Evolutionary conservation across 1,140 invertebrate genomes (phyloP), one percentile per base, ranked within the genome.

Genomic region (Drosophila paulistorum): DNA sequence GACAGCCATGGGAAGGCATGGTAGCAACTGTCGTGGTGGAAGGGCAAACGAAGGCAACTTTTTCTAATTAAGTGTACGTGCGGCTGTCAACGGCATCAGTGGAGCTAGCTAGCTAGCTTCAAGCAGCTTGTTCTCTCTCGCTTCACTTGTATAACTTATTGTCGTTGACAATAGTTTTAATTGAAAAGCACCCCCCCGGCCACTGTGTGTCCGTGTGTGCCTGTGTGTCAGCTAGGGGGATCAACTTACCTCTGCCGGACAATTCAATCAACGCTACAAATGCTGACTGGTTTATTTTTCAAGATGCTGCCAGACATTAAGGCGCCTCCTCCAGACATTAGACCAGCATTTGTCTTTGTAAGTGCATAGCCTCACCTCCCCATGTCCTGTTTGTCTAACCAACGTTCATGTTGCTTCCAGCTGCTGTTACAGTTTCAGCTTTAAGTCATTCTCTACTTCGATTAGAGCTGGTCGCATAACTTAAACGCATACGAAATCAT

Each of bases 21-120:
- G 10, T 20, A 45, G 37, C 51, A 33, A 17, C 54, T 61, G 33
- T n/a, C 48, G 10, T 35, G 54, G 37, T 9, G 35, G 48, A 17
- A 14, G 13, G 39, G 13, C 39, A 66, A 66, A 58, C 64, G 54
- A 64, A 17, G 72, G 70, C 76, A 89, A 74, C 79, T 83, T 89
- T 89, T 89, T 89, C 84, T 89, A 89, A 89, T 89, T 89, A 89
- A 89, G 80, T 84, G 84, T 84, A 89, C 84, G 84, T 89, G 85
- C 74, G 61, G 68, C 84, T 89, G 84, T 89, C 84, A 89, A 79
- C 80, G 69, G 71, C 84, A 74, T 78, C 77, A 84, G 76, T 51
- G 76, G 65, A 37, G 7, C 11, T 13, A 39, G 37, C 71, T 78
- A 77, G 54, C 65, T 42, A 65, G 37, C 35, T 26, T 55, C 13